Conservation (phyloP, 1,140 invertebrate species). For the Teleopsis dalmanni region DNA sequence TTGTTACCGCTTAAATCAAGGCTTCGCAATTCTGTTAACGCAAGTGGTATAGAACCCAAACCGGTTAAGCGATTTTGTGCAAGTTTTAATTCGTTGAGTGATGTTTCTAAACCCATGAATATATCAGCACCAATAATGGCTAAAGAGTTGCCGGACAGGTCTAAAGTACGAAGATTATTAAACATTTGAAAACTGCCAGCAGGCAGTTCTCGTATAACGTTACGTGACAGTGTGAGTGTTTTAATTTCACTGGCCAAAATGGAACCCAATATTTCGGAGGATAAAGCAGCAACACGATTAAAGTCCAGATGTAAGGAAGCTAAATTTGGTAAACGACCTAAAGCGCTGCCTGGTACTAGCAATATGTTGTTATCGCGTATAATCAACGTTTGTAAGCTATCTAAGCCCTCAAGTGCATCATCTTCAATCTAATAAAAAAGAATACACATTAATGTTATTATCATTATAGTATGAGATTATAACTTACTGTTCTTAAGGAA, state of each 20-base stretch:
- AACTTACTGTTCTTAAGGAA: constrained; percentile 68
- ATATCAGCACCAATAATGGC: constrained; percentile 62
- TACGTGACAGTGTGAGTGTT: constrained; percentile 61
- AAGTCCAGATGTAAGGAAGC: constrained; percentile 69
- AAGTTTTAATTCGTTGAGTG: constrained; percentile 63
- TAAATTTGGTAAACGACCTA: constrained; percentile 66
- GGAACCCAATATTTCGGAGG: constrained; percentile 65
- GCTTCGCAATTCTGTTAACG: constrained; percentile 56
- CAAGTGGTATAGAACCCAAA: constrained; percentile 56
- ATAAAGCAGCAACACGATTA: constrained; percentile 79
- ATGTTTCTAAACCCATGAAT: constrained; percentile 66
- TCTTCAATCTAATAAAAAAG: constrained; percentile 65
- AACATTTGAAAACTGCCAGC: constrained; percentile 69
- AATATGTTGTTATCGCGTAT: constrained; percentile 83
- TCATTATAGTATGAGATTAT: neutral
- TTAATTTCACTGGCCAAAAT: constrained; percentile 46
- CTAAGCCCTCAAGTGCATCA: constrained; percentile 72
- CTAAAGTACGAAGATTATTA: constrained; percentile 62
- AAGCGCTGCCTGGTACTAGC: constrained; percentile 68
- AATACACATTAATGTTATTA: neutral
- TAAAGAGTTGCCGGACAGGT: constrained; percentile 71
- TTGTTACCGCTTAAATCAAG: constrained; percentile 75
- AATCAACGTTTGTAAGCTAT: constrained; percentile 67
- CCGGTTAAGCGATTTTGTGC: constrained; percentile 67
- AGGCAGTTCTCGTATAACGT: constrained; percentile 80